These are phyloP conservation scores for Saccostrea glomerata DNA, from an alignment of 1,140 invertebrate species.

Conservation along the genomic window DNA sequence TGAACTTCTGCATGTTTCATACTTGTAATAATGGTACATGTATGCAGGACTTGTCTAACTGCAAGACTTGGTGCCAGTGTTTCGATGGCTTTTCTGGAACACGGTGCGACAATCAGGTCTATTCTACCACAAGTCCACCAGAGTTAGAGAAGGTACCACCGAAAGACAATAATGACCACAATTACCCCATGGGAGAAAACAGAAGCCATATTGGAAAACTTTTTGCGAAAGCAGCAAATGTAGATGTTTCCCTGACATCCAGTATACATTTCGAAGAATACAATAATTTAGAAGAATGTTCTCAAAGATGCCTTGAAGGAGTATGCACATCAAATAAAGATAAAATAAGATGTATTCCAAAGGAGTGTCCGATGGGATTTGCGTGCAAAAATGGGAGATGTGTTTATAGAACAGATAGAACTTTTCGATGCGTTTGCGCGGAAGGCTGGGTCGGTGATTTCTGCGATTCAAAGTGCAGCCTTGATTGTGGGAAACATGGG, in stretches of 20 bases:
- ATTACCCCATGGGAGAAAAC: not conserved
- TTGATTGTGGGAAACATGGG: not conserved
- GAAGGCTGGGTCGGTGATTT: conserved; percentile 9
- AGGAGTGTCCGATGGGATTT: not conserved
- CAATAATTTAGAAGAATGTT: conserved; percentile 15
- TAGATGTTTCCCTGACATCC: not conserved
- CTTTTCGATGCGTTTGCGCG: not conserved
- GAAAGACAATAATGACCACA: not conserved
- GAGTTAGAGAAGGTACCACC: not conserved
- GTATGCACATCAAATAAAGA: not conserved
- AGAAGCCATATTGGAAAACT: not conserved
- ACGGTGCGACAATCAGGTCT: not conserved
- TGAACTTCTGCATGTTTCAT: conserved; percentile 22
- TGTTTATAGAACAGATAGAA: not conserved
- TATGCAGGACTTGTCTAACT: not conserved
- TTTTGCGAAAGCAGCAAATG: conserved; percentile 6
- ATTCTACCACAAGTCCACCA: not conserved
- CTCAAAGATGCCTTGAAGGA: not conserved
- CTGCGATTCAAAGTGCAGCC: conserved; percentile 4
- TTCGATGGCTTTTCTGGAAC: not conserved
- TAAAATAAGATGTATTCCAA: not conserved
- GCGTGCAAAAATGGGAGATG: not conserved
- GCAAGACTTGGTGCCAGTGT: conserved; percentile 14
- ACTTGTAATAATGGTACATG: not conserved
- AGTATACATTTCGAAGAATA: not conserved